A percentile compares a stretch with the other conserved stretches of the same genome.
Conservation (phyloP, 2,113 vertebrate genomes). For the Herpetotheres cachinnans region DNA sequence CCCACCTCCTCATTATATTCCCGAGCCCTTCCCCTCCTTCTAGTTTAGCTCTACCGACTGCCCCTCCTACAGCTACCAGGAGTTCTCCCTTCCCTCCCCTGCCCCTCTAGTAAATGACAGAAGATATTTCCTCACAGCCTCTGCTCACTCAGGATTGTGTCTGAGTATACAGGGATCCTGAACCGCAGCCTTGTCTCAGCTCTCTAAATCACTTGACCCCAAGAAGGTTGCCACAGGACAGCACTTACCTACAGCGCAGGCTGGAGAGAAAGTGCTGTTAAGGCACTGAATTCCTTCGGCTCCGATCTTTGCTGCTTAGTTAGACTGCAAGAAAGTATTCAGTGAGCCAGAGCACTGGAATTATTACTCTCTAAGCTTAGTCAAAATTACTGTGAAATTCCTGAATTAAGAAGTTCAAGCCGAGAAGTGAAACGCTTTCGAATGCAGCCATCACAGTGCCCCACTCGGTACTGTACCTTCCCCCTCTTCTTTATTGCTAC, state of each 20-base stretch:
- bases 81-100: background rate
- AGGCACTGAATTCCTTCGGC: background rate
- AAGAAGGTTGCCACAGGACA: slow-evolving; percentile 1
- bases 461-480: background rate
- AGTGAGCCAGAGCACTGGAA: background rate
- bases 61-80: slow-evolving; percentile 7
- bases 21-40: slow-evolving; percentile 45
- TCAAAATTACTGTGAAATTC: slow-evolving; percentile 6
- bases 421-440: background rate
- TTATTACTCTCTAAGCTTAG: background rate
- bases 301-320: background rate
- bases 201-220: background rate
- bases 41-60: slow-evolving; percentile 29
- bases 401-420: slow-evolving; percentile 37
- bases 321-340: background rate
- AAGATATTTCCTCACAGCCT: background rate
- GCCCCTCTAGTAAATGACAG: background rate
- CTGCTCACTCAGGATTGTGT: background rate
- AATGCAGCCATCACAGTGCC: background rate
- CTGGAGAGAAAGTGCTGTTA: background rate
- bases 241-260: background rate
- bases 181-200: background rate
- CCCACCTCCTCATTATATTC: slow-evolving; percentile 61
- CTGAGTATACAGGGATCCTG: background rate
- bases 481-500: background rate